These are phyloP conservation scores for Halcyon malimbica DNA, from an alignment of 2,113 vertebrate species.

Conservation along the genomic window DNA sequence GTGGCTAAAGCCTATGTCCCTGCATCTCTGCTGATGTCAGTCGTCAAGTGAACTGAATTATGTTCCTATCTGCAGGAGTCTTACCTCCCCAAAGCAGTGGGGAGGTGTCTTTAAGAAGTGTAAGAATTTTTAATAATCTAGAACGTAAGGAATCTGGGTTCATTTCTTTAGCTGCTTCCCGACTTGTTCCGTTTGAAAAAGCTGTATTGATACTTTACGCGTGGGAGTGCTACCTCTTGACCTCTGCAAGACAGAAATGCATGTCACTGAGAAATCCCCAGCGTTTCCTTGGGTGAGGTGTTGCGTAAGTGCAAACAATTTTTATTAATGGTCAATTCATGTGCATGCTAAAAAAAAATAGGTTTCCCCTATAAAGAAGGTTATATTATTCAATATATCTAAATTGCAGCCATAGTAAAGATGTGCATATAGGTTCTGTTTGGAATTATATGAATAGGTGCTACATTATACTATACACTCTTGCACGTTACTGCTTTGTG, in stretches of 20 bases:
- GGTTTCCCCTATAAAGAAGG: conserved; percentile 10
- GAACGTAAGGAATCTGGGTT: background rate
- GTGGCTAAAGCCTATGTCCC: background rate
- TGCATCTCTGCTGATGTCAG: background rate
- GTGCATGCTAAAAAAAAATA: conserved; percentile 50
- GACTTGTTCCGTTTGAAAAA: background rate
- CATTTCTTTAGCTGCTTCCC: background rate
- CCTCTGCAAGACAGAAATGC: background rate
- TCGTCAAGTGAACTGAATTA: background rate
- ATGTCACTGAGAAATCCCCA: background rate
- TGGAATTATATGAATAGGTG: conserved; percentile 33
- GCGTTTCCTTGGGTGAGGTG: background rate
- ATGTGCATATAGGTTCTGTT: background rate
- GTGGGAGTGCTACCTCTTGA: background rate
- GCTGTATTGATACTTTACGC: background rate
- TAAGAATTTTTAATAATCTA: background rate
- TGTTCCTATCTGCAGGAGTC: background rate
- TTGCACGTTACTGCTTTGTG: conserved; percentile 18
- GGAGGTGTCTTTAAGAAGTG: background rate
- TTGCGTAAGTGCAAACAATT: background rate
- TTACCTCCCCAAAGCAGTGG: background rate
- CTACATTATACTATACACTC: background rate
- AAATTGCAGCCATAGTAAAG: conserved; percentile 38
- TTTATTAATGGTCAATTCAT: conserved; percentile 62
- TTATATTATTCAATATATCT: conserved; percentile 61